Conservation (phyloP, 2,888 invertebrate genomes). For the Rhagonycha fulva region DNA sequence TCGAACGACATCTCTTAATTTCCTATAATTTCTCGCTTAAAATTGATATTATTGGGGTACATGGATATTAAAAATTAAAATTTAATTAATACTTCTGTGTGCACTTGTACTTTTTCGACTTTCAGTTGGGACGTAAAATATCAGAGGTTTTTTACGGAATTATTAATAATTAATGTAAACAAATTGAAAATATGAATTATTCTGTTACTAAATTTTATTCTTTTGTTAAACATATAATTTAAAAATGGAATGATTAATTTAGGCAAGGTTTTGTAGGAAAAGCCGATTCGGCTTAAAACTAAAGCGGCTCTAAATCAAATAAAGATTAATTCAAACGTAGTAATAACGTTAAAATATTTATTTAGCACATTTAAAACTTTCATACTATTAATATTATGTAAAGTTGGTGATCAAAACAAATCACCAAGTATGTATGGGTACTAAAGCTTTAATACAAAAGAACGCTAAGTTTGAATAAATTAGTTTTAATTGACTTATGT, state of each 20-base stretch:
- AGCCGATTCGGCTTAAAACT: neutral
- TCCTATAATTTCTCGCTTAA: neutral
- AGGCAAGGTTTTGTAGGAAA: neutral
- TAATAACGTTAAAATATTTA: neutral
- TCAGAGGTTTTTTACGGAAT: neutral
- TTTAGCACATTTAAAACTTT: neutral
- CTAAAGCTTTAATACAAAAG: conserved; percentile 6
- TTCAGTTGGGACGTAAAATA: too few species aligned
- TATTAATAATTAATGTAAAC: neutral
- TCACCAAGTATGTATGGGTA: neutral
- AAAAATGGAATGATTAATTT: neutral
- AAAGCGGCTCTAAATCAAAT: neutral
- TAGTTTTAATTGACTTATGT: conserved; percentile 22
- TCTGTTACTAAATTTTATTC: neutral
- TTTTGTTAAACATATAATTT: neutral
- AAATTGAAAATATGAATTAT: neutral
- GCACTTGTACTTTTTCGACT: neutral
- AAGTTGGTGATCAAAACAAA: neutral
- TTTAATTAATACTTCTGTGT: neutral
- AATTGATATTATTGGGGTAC: neutral
- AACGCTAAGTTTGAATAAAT: conserved; percentile 11
- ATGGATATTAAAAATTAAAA: neutral
- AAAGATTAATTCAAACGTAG: neutral
- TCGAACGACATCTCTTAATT: neutral
- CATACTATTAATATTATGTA: neutral